Evolutionary conservation across 2,888 invertebrate species (phyloP).

Genomic region (Conomelus anceps): DNA sequence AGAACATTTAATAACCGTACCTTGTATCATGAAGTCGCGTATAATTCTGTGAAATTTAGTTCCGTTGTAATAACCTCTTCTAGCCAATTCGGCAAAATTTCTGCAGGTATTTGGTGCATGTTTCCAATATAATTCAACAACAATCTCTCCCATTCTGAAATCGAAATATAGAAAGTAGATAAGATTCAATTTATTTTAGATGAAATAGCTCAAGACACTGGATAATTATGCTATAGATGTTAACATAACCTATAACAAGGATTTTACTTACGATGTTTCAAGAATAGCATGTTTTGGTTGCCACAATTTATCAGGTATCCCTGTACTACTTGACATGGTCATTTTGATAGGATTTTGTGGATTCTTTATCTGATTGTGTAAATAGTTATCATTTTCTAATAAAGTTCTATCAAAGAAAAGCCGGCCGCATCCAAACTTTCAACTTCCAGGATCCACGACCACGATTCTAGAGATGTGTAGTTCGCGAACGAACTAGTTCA

Average conservation of each 20-base stretch:
- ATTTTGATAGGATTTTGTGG: not conserved
- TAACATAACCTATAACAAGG: conserved; percentile 1
- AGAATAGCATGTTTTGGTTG: conserved; percentile 75
- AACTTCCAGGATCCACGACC: too few species aligned
- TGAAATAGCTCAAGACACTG: not conserved
- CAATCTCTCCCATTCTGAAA: conserved; percentile 84
- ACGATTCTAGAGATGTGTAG: too few species aligned
- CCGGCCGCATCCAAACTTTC: not conserved
- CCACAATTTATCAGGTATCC: conserved; percentile 84
- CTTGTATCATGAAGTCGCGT: conserved; percentile 87
- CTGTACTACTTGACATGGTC: conserved; percentile 19
- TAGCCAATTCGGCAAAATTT: conserved; percentile 91
- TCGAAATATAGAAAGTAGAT: not conserved
- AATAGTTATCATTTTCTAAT: not conserved
- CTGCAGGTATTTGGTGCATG: conserved; percentile 95
- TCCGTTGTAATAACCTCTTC: conserved; percentile 92
- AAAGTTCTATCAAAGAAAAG: not conserved
- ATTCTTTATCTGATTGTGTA: not conserved
- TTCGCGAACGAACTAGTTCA: too few species aligned
- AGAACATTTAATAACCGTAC: conserved; percentile 33
- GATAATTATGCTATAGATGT: conserved; percentile 15
- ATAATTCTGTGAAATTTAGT: conserved; percentile 96
- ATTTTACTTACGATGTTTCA: conserved; percentile 68
- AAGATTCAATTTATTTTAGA: not conserved
- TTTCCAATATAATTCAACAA: conserved; percentile 95